Evolutionary conservation across 2,113 vertebrate genomes (phyloP), one percentile per base, ranked within the genome.

Genomic region (Hassar affinis): DNA sequence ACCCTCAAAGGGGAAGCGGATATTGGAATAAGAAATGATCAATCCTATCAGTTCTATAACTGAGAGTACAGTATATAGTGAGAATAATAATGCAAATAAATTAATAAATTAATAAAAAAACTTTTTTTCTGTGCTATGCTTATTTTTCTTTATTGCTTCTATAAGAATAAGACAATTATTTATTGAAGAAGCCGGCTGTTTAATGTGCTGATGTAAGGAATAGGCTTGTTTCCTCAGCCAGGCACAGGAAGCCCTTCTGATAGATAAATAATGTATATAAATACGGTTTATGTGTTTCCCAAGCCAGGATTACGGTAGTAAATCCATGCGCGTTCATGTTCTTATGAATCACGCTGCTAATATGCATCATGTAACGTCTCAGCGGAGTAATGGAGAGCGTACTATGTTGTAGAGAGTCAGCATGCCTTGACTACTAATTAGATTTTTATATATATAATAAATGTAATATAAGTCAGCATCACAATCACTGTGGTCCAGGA

Each of bases 261-360:
- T 20, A 52, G 25, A 38, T 72, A 61, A 35, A 52, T 59, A 51
- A 1, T 45, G 45, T 11, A 11, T 80, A 83, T 42, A 45, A 71
- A 81, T 81, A 75, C 47, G 25, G 20, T 85, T 85, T 82, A 85
- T 82, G 74, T 22, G 25, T 69, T 77, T 49, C 72, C 62, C 45
- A 78, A 51, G 51, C 59, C 51, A 78, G 51, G 52, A 49, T 22
- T n/a, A 14, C 30, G 47, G 27, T 52, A 75, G 49, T 9, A 54
- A 75, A 33, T 52, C 72, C 47, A 75, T 42, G 38, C 6, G 6
- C 38, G 38, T 42, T 6, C 38, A 42, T 42, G 38, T 42, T 42
- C 38, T 3, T 42, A 42, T 42, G 38, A 42, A 42, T 42, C 38
- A 42, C 6, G 38, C 38, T 42, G 64, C 18, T 68, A 17, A 38